Percentiles rank a stretch among this genome's conserved stretches.
These are phyloP conservation scores for Archocentrus centrarchus DNA, from an alignment of 2,113 vertebrate genomes.

Conservation along the genomic window DNA sequence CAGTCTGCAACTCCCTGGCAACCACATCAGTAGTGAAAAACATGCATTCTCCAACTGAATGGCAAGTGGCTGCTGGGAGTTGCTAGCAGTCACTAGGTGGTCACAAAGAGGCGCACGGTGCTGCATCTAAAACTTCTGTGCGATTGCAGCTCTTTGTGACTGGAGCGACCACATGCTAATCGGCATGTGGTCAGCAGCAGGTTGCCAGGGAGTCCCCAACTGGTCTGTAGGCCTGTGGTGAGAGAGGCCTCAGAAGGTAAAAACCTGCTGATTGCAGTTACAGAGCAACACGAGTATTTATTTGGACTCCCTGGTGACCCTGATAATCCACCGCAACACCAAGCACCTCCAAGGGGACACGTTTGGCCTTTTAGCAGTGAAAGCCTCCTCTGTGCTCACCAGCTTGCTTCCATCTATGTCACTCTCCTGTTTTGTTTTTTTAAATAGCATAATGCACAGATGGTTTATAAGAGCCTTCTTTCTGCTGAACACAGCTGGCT, in stretches of 20 bases:
- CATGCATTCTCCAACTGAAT: background rate
- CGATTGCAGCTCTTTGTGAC: background rate
- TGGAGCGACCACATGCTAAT: background rate
- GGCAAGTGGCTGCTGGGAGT: too few relatives aligned
- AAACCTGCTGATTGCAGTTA: background rate
- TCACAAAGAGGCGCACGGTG: too few relatives aligned
- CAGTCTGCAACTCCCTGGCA: background rate
- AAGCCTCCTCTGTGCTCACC: background rate
- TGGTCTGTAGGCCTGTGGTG: background rate
- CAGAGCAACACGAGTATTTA: background rate
- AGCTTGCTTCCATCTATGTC: background rate
- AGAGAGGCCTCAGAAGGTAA: background rate
- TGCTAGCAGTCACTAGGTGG: too few relatives aligned
- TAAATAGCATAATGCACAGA: background rate
- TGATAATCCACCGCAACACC: background rate
- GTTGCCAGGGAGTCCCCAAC: too few relatives aligned
- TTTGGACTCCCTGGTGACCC: background rate
- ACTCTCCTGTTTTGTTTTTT: background rate
- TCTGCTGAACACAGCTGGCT: slow-evolving; percentile 8
- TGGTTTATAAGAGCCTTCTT: background rate
- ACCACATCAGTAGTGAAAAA: background rate
- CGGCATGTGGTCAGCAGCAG: too few relatives aligned
- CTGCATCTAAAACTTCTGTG: too few relatives aligned
- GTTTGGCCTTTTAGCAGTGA: background rate
- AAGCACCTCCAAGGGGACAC: background rate